A percentile compares a stretch with the other conserved stretches of the same genome.
phyloP scores from a whole-genome alignment of 2,113 vertebrate species.

The Cyprinodon tularosa region DNA sequence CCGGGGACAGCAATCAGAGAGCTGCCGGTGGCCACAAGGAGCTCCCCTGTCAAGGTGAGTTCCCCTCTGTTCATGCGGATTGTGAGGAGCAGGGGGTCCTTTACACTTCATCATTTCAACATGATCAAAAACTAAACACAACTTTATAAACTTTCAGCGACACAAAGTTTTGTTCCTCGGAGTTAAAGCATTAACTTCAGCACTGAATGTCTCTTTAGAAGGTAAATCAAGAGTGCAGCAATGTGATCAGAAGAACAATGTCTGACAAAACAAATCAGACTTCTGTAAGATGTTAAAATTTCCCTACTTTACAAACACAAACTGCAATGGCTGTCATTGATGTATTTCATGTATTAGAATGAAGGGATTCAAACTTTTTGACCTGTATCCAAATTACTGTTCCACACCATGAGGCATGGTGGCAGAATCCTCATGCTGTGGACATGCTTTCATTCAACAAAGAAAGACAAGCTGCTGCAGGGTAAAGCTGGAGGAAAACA shows the following conservation, averaged over 20 bases:
- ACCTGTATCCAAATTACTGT: neutral
- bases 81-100: neutral
- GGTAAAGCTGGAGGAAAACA: neutral
- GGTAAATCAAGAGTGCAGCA: neutral
- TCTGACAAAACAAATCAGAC: neutral
- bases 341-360: neutral
- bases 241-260: neutral
- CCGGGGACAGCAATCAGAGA: slow-evolving; percentile 83
- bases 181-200: neutral
- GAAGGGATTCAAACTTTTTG: neutral
- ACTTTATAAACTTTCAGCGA: slow-evolving; percentile 20
- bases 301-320: neutral
- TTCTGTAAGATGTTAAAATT: neutral
- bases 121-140: neutral
- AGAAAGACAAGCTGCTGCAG: neutral
- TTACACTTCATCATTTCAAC: neutral
- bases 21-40: slow-evolving; percentile 82
- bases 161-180: slow-evolving; percentile 14
- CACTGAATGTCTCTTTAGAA: neutral
- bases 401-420: neutral
- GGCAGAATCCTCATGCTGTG: neutral
- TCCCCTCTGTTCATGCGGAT: slow-evolving; percentile 8
- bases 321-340: neutral
- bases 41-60: slow-evolving; percentile 85
- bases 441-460: too few species aligned